Conservation (phyloP, 1,140 invertebrate genomes). For the Oscheius sp. region DNA sequence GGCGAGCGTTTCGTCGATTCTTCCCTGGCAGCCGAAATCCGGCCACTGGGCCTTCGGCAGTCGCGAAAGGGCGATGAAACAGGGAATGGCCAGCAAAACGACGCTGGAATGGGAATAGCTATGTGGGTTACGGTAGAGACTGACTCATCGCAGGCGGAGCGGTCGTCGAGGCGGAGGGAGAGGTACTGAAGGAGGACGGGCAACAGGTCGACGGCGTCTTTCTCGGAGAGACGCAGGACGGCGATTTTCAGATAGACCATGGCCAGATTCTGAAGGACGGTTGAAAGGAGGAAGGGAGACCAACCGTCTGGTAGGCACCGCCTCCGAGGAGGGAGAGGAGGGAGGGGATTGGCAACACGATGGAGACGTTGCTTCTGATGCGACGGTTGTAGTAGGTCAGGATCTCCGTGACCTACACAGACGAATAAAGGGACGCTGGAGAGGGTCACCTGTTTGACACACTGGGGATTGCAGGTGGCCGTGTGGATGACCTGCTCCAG, state of each 20-base stretch:
- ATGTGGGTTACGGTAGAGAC: not conserved
- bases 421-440: not conserved
- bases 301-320: not conserved
- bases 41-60: constrained; percentile 9
- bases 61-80: not conserved
- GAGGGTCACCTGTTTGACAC: not conserved
- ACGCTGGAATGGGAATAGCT: not conserved
- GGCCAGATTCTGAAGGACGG: constrained; percentile 9
- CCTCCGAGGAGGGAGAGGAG: not conserved
- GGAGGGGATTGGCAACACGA: not conserved
- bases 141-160: not conserved
- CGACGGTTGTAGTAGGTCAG: constrained; percentile 12
- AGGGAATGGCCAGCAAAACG: constrained; percentile 6
- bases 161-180: constrained; percentile 1
- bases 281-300: not conserved
- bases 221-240: not conserved
- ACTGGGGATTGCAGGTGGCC: not conserved
- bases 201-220: not conserved
- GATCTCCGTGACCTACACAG: constrained; percentile 11
- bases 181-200: not conserved
- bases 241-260: constrained; percentile 18
- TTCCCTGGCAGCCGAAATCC: not conserved
- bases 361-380: not conserved
- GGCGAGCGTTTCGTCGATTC: too few species aligned
- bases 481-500: not conserved